Evolutionary conservation across 1,140 invertebrate species (phyloP).

Genomic region (Orchesella cincta): DNA sequence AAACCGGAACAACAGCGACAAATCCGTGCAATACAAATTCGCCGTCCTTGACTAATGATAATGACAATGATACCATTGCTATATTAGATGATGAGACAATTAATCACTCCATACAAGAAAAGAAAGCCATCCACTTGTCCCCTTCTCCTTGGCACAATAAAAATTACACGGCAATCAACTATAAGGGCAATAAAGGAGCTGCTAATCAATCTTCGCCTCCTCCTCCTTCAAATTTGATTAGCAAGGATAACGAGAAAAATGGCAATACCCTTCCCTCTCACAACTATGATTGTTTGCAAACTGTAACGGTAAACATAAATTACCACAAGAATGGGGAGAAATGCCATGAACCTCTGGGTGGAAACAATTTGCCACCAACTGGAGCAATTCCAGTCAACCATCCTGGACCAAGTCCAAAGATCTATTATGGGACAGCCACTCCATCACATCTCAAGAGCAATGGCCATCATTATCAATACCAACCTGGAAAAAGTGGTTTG

Average conservation of each 20-base stretch:
- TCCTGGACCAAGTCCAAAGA: not conserved
- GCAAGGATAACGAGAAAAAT: no score
- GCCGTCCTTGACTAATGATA: not conserved
- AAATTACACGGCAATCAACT: not conserved
- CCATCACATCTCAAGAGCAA: no score
- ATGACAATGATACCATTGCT: not conserved
- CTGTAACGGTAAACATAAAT: slow-evolving; percentile 3
- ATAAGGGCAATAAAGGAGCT: not conserved
- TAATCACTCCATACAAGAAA: not conserved
- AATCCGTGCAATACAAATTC: no score
- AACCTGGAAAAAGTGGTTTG: not conserved
- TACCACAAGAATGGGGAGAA: not conserved
- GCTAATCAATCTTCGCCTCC: not conserved
- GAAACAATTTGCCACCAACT: not conserved
- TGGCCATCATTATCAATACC: not conserved
- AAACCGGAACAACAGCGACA: no score
- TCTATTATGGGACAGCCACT: no score
- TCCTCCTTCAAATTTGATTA: not conserved
- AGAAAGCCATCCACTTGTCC: not conserved
- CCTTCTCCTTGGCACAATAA: not conserved
- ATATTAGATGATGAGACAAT: not conserved
- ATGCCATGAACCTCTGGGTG: not conserved
- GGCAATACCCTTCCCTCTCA: no score
- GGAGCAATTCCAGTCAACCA: not conserved
- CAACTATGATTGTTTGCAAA: not conserved